phyloP scores from a whole-genome alignment of 2,797 vertebrate species.

The Sciaenops ocellatus region DNA sequence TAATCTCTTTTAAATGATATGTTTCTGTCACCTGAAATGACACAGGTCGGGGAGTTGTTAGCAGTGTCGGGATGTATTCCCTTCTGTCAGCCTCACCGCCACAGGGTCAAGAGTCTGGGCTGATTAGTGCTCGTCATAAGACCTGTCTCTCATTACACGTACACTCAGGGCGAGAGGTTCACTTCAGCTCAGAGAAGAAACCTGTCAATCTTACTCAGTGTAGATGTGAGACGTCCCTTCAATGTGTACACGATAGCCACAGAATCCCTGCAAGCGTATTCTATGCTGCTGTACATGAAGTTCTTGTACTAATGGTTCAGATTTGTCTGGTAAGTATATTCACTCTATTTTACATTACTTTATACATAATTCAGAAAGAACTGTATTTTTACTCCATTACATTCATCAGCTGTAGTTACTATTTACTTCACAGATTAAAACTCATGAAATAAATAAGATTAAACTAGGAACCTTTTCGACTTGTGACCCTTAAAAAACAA shows the following conservation, averaged over 20 bases:
- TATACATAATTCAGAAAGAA: no score
- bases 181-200: conserved; percentile 71
- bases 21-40: conserved; percentile 50
- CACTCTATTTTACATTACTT: no score
- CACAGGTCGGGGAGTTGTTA: conserved; percentile 59
- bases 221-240: conserved; percentile 56
- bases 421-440: neutral
- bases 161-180: conserved; percentile 74
- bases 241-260: conserved; percentile 5
- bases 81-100: conserved; percentile 62
- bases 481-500: neutral
- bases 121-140: conserved; percentile 78
- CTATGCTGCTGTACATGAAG: conserved; percentile 15
- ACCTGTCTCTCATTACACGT: conserved; percentile 80
- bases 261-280: conserved; percentile 39
- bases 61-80: conserved; percentile 49
- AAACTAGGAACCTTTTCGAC: neutral
- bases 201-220: conserved; percentile 81
- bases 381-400: neutral
- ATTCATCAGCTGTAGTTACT: neutral
- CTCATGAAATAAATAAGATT: neutral
- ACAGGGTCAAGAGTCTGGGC: conserved; percentile 72
- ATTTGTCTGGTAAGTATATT: neutral
- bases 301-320: conserved; percentile 6
- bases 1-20: neutral